Percentiles rank a stretch among this genome's conserved stretches.
phyloP scores from a whole-genome alignment of 2,888 invertebrate species.

The Cerceris ruficornis region DNA sequence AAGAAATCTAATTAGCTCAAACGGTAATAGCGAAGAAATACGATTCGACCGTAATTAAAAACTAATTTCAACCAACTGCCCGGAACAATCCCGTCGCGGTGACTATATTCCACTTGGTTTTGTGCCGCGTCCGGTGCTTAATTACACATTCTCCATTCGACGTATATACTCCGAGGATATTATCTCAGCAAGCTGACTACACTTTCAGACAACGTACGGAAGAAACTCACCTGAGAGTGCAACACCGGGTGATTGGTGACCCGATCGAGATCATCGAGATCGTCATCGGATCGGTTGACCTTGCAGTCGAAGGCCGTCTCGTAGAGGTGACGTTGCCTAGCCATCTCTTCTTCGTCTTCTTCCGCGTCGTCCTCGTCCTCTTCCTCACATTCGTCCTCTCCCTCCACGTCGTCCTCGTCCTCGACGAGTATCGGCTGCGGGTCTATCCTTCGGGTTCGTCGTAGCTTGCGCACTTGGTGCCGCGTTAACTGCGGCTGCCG shows the following conservation, averaged over 20 bases:
- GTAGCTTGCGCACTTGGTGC: conserved; percentile 82
- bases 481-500: conserved; percentile 72
- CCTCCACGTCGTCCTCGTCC: conserved; percentile 83
- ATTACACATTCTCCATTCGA: not conserved
- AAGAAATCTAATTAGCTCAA: conserved; percentile 12
- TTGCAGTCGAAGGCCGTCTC: conserved; percentile 96
- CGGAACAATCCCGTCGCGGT: conserved; percentile 9
- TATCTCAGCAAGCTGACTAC: too few species aligned
- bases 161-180: too few species aligned
- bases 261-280: conserved; percentile 91
- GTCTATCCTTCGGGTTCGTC: conserved; percentile 86
- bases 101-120: conserved; percentile 24
- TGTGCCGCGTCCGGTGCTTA: conserved; percentile 26
- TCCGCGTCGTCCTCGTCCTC: conserved; percentile 82
- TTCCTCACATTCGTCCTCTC: conserved; percentile 83
- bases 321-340: conserved; percentile 89
- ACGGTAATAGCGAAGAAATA: conserved; percentile 25
- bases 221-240: conserved; percentile 69
- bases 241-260: conserved; percentile 91
- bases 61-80: conserved; percentile 24
- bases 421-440: conserved; percentile 87
- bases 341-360: conserved; percentile 84
- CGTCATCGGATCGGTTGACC: conserved; percentile 90
- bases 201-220: not conserved
- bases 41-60: conserved; percentile 38